A percentile compares a stretch with the other conserved stretches of the same genome.
Evolutionary conservation across 2,113 vertebrate species (phyloP).

Genomic region (Lepisosteus oculatus): DNA sequence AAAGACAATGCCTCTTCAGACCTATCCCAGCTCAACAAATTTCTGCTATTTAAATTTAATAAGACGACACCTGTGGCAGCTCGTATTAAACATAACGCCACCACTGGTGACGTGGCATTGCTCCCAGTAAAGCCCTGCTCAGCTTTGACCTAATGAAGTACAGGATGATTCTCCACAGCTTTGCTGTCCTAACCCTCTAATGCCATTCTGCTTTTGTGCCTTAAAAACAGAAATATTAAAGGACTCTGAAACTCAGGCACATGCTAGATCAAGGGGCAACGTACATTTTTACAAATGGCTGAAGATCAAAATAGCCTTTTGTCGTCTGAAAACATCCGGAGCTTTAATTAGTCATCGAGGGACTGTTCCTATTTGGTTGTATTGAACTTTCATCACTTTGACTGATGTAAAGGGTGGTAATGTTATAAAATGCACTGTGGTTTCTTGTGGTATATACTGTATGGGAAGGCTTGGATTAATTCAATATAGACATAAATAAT

Average conservation of each 20-base stretch:
- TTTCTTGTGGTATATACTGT: too few species aligned
- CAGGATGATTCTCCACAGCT: not conserved
- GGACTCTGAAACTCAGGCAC: not conserved
- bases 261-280: not conserved
- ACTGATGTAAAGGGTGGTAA: too few species aligned
- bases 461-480: too few species aligned
- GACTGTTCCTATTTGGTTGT: not conserved
- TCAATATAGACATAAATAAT: too few species aligned
- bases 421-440: too few species aligned
- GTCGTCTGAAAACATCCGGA: not conserved
- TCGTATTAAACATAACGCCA: constrained; percentile 37
- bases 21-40: constrained; percentile 6
- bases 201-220: not conserved
- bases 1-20: too few species aligned
- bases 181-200: not conserved
- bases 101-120: constrained; percentile 28
- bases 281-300: not conserved
- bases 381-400: too few species aligned
- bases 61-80: constrained; percentile 35
- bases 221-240: not conserved
- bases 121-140: constrained; percentile 37
- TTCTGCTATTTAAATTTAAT: constrained; percentile 52
- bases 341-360: constrained; percentile 3
- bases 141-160: not conserved
- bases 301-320: not conserved